A percentile compares a stretch with the other conserved stretches of the same genome.
phyloP scores from a whole-genome alignment of 2,797 vertebrate genomes.

The Limnodromus scolopaceus region DNA sequence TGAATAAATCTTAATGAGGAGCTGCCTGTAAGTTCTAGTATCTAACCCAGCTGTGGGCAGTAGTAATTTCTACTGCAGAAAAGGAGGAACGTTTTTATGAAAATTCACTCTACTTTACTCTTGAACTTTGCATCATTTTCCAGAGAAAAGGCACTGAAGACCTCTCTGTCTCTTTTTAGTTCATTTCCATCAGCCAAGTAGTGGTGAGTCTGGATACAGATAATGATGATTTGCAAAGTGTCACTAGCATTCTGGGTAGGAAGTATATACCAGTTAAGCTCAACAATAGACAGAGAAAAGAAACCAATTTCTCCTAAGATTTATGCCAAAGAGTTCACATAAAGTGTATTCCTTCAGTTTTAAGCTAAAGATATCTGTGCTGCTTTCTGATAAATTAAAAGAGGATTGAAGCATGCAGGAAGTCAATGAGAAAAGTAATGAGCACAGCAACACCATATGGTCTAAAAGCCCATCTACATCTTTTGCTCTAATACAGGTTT shows the following conservation, averaged over 20 bases:
- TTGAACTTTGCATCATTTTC: not conserved
- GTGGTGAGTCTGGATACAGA: not conserved
- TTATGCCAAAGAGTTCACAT: not conserved
- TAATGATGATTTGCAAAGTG: not conserved
- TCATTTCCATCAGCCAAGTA: not conserved
- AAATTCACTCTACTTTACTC: not conserved
- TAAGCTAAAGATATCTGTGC: not conserved
- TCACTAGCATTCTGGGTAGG: not conserved
- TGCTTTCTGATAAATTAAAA: not conserved
- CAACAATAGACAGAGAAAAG: not conserved
- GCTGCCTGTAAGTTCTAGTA: not conserved
- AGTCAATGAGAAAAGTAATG: not conserved
- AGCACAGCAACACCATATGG: not conserved
- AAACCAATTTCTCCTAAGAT: not conserved
- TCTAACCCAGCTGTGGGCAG: not conserved
- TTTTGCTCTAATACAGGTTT: not conserved
- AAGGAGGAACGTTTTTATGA: not conserved
- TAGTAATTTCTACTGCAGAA: not conserved
- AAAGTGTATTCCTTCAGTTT: not conserved
- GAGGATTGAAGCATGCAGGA: not conserved
- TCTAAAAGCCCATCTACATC: not conserved
- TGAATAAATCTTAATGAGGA: not conserved
- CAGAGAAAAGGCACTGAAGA: not conserved
- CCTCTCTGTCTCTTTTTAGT: accelerated
- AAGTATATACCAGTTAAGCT: not conserved